These are phyloP conservation scores for Semicossyphus pulcher DNA, from an alignment of 2,113 vertebrate genomes.

Conservation along the genomic window DNA sequence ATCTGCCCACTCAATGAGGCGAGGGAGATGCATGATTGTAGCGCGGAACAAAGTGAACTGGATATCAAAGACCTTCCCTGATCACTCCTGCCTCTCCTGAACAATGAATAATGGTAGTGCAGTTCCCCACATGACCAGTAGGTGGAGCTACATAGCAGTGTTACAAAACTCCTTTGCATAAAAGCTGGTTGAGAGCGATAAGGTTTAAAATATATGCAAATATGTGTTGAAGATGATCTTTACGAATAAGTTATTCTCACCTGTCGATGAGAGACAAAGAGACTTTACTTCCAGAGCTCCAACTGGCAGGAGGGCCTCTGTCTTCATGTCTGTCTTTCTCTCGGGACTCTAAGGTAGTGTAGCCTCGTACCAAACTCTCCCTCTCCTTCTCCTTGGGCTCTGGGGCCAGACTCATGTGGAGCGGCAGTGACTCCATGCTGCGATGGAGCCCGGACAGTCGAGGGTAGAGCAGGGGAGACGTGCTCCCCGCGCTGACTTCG, in stretches of 20 bases:
- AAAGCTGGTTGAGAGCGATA: too few species aligned
- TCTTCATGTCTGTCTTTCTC: slow-evolving; percentile 73
- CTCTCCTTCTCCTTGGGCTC: slow-evolving; percentile 68
- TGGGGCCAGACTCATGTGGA: slow-evolving; percentile 92
- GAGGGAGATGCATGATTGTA: not conserved
- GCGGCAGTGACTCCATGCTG: slow-evolving; percentile 95
- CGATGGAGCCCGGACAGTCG: slow-evolving; percentile 93
- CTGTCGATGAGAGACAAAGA: slow-evolving; percentile 72
- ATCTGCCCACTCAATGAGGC: not conserved
- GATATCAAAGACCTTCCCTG: not conserved
- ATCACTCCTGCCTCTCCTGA: not conserved
- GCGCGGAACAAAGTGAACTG: not conserved
- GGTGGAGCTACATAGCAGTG: slow-evolving; percentile 39
- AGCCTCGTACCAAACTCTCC: slow-evolving; percentile 53
- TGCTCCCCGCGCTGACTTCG: slow-evolving; percentile 57
- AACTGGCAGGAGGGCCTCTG: slow-evolving; percentile 67
- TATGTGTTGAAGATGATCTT: not conserved
- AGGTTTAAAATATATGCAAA: not conserved
- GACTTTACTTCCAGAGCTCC: slow-evolving; percentile 71
- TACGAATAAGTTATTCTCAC: slow-evolving; percentile 50
- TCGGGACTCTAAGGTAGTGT: slow-evolving; percentile 55
- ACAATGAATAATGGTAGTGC: not conserved
- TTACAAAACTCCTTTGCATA: slow-evolving; percentile 9
- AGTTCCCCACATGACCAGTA: slow-evolving; percentile 44
- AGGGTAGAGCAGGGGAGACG: slow-evolving; percentile 90